A percentile compares a stretch with the other conserved stretches of the same genome.
Conservation (phyloP, 2,888 invertebrate genomes). For the Xylota segnis region DNA sequence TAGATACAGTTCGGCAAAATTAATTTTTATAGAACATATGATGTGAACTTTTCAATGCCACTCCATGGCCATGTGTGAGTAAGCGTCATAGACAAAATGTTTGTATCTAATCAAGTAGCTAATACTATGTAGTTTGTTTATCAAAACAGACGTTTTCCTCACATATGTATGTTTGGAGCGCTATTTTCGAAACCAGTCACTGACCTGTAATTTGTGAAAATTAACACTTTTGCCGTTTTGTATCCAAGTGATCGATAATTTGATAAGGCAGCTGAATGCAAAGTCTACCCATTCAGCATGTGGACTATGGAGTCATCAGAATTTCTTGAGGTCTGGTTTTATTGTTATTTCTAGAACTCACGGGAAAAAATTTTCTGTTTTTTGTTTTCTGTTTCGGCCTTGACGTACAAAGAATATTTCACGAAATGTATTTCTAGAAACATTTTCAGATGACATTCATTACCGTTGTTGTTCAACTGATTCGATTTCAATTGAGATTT, state of each 20-base stretch:
- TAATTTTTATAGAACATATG: constrained; percentile 3
- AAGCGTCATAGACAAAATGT: not conserved
- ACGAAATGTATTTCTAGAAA: not conserved
- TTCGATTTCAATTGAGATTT: not conserved
- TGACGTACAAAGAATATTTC: not conserved
- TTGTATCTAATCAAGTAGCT: not conserved
- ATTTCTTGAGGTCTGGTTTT: not conserved
- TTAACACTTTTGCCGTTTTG: constrained; percentile 7
- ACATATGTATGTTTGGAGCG: not conserved
- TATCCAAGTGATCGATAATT: constrained; percentile 11
- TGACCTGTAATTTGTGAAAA: constrained; percentile 11
- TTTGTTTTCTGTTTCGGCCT: not conserved
- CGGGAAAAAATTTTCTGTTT: not conserved
- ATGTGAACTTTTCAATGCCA: not conserved
- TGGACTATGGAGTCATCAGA: constrained; percentile 5
- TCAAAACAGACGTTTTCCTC: not conserved
- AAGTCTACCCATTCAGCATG: not conserved
- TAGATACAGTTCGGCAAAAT: not conserved
- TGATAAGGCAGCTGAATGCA: not conserved
- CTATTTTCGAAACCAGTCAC: not conserved
- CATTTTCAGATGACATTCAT: not conserved
- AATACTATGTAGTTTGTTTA: not conserved
- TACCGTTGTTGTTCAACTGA: not conserved
- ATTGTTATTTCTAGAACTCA: not conserved
- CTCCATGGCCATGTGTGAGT: not conserved